phyloP scores from a whole-genome alignment of 2,113 vertebrate genomes.

The Sakesphorus luctuosus region DNA sequence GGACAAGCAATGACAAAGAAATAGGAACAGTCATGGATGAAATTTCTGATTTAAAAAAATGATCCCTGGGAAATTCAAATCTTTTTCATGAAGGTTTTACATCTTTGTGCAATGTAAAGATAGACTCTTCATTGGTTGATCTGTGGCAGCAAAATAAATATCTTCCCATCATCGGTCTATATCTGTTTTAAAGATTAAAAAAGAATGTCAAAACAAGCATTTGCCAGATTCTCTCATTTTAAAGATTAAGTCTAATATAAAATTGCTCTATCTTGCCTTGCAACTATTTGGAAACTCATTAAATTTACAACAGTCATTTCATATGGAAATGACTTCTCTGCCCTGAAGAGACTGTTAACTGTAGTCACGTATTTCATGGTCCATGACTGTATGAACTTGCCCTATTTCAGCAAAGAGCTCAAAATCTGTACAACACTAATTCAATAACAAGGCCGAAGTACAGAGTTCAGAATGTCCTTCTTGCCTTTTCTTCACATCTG shows the following conservation, averaged over 20 bases:
- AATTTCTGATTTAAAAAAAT: constrained; percentile 1
- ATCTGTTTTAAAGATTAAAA: constrained; percentile 8
- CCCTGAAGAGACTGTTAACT: constrained; percentile 33
- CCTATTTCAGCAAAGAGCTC: background rate
- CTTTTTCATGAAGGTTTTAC: background rate
- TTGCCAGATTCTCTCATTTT: constrained; percentile 1
- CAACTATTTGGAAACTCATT: constrained; percentile 63
- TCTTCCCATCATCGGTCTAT: background rate
- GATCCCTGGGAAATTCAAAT: background rate
- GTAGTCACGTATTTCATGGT: constrained; percentile 19
- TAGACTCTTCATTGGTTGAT: background rate
- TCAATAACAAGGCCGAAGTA: background rate
- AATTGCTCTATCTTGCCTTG: constrained; percentile 52
- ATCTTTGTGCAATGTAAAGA: background rate
- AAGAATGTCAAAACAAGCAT: constrained; percentile 8
- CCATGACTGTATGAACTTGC: constrained; percentile 12
- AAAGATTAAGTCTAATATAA: constrained; percentile 49
- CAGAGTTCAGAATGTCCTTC: background rate
- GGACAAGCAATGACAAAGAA: constrained; percentile 13
- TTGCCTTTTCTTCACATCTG: background rate
- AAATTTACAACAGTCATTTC: constrained; percentile 59
- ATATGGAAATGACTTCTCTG: constrained; percentile 43
- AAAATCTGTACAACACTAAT: background rate
- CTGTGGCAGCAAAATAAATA: constrained; percentile 6
- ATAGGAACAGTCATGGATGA: constrained; percentile 4